Percentiles rank a stretch among this genome's conserved stretches.
Evolutionary conservation across 2,113 vertebrate species (phyloP).

Genomic region (Mustelus asterias): DNA sequence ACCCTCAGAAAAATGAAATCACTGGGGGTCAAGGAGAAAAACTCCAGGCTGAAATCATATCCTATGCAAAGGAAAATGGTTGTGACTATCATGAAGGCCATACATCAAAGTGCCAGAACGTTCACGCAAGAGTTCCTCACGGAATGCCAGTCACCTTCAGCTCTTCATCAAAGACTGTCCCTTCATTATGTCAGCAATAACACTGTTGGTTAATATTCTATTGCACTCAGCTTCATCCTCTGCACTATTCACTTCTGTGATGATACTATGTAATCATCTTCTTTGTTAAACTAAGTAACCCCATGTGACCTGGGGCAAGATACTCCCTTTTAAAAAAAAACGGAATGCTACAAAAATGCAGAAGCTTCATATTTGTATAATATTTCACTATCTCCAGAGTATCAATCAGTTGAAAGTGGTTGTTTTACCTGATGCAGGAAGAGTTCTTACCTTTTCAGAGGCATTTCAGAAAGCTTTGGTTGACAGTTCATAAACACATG

Average conservation of each 20-base stretch:
- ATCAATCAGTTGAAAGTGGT: background rate
- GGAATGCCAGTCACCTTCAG: background rate
- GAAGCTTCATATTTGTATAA: background rate
- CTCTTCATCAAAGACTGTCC: background rate
- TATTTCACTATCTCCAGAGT: background rate
- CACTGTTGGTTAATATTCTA: background rate
- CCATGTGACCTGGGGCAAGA: background rate
- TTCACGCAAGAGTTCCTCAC: background rate
- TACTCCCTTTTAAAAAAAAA: background rate
- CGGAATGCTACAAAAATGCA: background rate
- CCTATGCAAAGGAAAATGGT: background rate
- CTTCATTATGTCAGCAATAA: background rate
- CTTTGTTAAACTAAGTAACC: background rate
- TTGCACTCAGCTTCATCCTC: background rate
- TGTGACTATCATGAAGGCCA: background rate
- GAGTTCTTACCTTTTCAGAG: slow-evolving; percentile 83
- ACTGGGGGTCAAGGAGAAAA: too few relatives aligned
- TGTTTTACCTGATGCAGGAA: background rate
- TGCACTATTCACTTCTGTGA: background rate
- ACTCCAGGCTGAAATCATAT: background rate
- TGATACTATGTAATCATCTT: background rate
- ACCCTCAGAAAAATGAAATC: background rate
- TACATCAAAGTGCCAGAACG: background rate
- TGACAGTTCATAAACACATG: slow-evolving; percentile 98
- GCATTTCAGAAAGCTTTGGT: slow-evolving; percentile 94